Percentiles rank a stretch among this genome's conserved stretches.
phyloP scores from a whole-genome alignment of 2,113 vertebrate genomes.

The Charadrius vociferus region DNA sequence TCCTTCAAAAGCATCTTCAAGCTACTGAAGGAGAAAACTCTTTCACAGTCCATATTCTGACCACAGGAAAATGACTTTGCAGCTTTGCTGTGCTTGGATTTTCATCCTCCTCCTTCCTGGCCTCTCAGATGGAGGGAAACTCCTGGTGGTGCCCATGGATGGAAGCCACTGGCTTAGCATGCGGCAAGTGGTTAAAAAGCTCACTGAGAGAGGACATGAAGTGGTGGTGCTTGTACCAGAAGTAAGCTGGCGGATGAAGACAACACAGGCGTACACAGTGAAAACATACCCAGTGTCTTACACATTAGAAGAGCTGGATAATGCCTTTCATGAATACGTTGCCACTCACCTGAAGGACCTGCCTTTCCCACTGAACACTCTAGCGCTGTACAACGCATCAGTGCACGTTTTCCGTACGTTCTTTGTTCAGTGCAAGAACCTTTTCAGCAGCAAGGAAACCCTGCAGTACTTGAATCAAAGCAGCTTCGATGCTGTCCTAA shows the following conservation, averaged over 20 bases:
- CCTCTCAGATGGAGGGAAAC: constrained; percentile 67
- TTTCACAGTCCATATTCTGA: not conserved
- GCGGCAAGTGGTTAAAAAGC: constrained; percentile 78
- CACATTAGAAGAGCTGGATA: constrained; percentile 58
- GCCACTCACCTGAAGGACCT: not conserved
- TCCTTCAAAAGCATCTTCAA: not conserved
- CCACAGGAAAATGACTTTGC: not conserved
- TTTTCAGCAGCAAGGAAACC: constrained; percentile 33
- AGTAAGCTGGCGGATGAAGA: constrained; percentile 62
- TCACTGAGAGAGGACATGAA: constrained; percentile 77
- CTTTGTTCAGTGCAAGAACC: constrained; percentile 9
- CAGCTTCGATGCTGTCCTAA: constrained; percentile 54
- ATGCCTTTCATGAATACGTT: accelerated
- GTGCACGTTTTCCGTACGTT: accelerated
- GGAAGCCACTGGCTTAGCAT: constrained; percentile 91
- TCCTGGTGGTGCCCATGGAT: constrained; percentile 82
- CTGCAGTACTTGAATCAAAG: constrained; percentile 47
- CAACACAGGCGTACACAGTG: constrained; percentile 20
- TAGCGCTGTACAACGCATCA: accelerated
- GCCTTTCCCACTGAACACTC: not conserved
- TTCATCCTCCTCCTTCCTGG: not conserved
- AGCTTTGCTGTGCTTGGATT: not conserved
- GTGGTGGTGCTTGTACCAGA: constrained; percentile 79
- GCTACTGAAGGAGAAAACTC: not conserved
- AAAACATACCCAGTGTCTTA: constrained; percentile 69